Conservation (phyloP, 2,797 vertebrate genomes). For the Todus mexicanus region DNA sequence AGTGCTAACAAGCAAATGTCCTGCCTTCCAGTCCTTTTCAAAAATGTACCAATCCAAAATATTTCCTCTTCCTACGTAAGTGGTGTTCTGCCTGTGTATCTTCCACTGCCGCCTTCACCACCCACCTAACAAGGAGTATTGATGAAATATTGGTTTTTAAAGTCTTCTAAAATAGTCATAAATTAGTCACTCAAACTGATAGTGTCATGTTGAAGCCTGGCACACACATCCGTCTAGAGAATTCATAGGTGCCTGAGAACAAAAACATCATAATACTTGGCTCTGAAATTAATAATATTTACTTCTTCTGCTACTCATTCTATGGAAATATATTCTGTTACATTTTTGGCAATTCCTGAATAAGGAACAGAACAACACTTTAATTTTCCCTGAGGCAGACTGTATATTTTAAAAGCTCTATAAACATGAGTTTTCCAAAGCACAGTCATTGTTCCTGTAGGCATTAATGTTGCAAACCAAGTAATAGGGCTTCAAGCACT, state of each 20-base stretch:
- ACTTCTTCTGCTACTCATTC: not conserved
- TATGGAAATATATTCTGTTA: not conserved
- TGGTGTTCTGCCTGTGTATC: not conserved
- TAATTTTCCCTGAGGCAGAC: not conserved
- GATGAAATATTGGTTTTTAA: not conserved
- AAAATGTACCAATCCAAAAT: not conserved
- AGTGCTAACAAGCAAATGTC: not conserved
- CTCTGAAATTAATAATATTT: not conserved
- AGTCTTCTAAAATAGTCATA: not conserved
- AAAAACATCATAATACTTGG: not conserved
- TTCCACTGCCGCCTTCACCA: not conserved
- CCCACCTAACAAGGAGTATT: not conserved
- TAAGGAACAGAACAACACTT: not conserved
- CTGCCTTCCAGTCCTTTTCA: not conserved
- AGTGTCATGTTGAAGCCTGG: not conserved
- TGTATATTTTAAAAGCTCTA: slow-evolving; percentile 7
- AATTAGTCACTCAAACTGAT: not conserved
- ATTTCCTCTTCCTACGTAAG: not conserved
- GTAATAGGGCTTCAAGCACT: not conserved
- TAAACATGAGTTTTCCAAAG: slow-evolving; percentile 2
- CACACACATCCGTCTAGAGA: not conserved
- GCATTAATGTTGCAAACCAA: not conserved
- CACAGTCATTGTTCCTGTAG: not conserved
- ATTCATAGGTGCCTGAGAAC: not conserved
- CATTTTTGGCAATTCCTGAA: not conserved